Evolutionary conservation across 1,140 invertebrate species (phyloP), one percentile per base, ranked within the genome.

Genomic region (Drosophila chauvacae): DNA sequence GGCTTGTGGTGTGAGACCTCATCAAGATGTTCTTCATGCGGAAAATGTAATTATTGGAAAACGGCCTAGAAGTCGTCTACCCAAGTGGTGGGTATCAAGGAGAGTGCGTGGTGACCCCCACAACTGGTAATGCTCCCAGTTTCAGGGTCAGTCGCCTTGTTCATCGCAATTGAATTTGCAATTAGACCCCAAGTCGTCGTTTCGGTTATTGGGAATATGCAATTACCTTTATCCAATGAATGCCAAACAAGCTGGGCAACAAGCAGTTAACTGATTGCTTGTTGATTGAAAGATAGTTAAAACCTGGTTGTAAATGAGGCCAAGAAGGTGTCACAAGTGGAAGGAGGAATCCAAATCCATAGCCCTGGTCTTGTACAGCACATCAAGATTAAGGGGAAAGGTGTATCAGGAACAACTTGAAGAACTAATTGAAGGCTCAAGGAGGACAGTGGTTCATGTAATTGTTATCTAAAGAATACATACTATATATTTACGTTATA

Each of bases 91-190:
- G 20, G 20, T 20, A 35, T 14, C 30, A 7, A 20, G 30, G 3
- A 14, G 2, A 33, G n/a, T 33, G 28, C 11, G 1, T 35, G 33
- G 1, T 35, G 33, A 35, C 33, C 33, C 11, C 11, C 5, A 23
- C 7, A 20, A 33, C 26, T 13, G n/a, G 28, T 7, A 2, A 14
- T 14, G n/a, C 28, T 14, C 3, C 28, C 41, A 42, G n/a, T 18
- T 20, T 1, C 20, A 42, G n/a, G 41, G n/a, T 18, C 3, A 42
- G n/a, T 23, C 33, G n/a, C 35, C 33, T 1, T 13, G 35, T 55
- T 16, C 33, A 37, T 23, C 33, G 51, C 33, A 55, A 23, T 55
- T 37, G 20, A 55, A 37, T 37, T 37, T 55, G 10, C 33, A 55
- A 55, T 37, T 35, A 35, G 50, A 20, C n/a, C 50, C 28, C 26